Evolutionary conservation across 2,797 vertebrate genomes (phyloP).

Genomic region (Pelodytes ibericus): DNA sequence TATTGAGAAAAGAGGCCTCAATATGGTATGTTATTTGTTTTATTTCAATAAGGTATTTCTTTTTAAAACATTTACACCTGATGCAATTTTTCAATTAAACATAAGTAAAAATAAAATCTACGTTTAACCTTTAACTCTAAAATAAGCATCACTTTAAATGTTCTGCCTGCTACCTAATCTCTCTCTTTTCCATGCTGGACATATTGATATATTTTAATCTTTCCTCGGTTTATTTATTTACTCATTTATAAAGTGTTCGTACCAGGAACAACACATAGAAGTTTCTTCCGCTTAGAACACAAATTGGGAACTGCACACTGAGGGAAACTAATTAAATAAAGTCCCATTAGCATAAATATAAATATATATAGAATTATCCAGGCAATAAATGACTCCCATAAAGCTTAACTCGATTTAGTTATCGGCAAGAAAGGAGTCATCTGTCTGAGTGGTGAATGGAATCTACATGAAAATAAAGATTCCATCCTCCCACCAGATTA

Average conservation of each 20-base stretch:
- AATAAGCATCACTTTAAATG: too few species aligned
- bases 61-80: too few species aligned
- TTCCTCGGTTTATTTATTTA: not conserved
- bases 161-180: too few species aligned
- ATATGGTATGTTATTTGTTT: too few species aligned
- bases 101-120: too few species aligned
- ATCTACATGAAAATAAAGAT: constrained; percentile 49
- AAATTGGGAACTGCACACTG: not conserved
- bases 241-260: not conserved
- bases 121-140: too few species aligned
- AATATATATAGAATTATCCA: not conserved
- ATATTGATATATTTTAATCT: not conserved
- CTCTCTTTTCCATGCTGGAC: not conserved
- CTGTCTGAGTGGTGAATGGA: constrained; percentile 27
- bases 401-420: constrained; percentile 46
- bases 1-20: too few species aligned
- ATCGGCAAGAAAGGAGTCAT: constrained; percentile 27
- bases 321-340: not conserved
- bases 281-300: not conserved
- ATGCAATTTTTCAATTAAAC: too few species aligned
- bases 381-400: constrained; percentile 21
- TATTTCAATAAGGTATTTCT: too few species aligned
- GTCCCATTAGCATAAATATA: not conserved
- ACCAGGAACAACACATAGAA: not conserved
- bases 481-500: constrained; percentile 48